phyloP scores from a whole-genome alignment of 1,140 invertebrate species.

The Ceratitis capitata region DNA sequence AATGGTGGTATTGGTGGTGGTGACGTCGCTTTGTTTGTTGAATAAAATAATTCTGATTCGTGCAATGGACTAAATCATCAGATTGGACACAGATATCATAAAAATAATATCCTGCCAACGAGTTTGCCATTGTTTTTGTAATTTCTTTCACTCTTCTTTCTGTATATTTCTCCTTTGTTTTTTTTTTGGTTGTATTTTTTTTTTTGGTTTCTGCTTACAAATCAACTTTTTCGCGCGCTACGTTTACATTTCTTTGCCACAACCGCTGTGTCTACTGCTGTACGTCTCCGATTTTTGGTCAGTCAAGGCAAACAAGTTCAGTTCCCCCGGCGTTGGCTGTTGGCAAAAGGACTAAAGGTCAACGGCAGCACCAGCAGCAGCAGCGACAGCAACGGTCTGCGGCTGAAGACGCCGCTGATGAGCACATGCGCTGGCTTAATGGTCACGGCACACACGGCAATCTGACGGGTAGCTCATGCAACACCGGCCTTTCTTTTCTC shows the following conservation, averaged over 20 bases:
- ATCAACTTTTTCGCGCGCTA: neutral
- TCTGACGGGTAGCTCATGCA: neutral
- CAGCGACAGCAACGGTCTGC: neutral
- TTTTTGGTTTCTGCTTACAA: neutral
- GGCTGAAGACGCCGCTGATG: neutral
- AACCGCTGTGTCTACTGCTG: neutral
- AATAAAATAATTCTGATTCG: conserved; percentile 64
- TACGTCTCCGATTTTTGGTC: conserved; percentile 9
- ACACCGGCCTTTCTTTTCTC: too few relatives aligned
- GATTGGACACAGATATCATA: conserved; percentile 65
- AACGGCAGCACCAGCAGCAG: neutral
- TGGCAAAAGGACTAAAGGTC: neutral
- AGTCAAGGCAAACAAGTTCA: conserved; percentile 4
- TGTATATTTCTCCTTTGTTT: neutral
- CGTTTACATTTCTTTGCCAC: neutral
- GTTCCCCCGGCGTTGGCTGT: too few relatives aligned
- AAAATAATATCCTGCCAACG: conserved; percentile 60
- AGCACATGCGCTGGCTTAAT: neutral
- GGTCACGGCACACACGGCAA: conserved; percentile 12
- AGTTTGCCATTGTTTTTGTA: conserved; percentile 34
- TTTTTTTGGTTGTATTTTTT: neutral
- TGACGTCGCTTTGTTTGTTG: neutral
- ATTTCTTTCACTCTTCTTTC: neutral
- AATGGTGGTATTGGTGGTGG: too few relatives aligned
- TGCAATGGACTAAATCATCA: conserved; percentile 63